phyloP scores from a whole-genome alignment of 2,113 vertebrate genomes.

The Okapia johnstoni region DNA sequence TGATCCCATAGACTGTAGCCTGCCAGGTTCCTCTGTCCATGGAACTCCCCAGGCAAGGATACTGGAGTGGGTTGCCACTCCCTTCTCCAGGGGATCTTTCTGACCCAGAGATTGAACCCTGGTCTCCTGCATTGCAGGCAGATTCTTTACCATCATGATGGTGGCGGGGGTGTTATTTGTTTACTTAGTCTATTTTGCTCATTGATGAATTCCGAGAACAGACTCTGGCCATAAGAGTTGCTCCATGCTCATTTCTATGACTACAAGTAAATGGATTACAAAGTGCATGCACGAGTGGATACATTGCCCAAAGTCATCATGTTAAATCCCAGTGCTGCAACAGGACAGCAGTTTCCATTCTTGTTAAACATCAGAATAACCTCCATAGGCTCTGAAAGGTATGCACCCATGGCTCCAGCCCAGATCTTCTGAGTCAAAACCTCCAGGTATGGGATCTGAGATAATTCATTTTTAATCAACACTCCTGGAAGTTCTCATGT shows the following conservation, averaged over 20 bases:
- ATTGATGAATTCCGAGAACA: not conserved
- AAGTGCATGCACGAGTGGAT: not conserved
- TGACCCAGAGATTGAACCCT: not conserved
- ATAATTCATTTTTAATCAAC: not conserved
- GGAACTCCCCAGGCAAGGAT: not conserved
- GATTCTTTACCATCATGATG: not conserved
- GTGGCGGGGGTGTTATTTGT: not conserved
- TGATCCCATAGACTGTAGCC: not conserved
- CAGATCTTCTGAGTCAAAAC: not conserved
- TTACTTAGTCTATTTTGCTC: not conserved
- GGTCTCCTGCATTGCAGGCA: not conserved
- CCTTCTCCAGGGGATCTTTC: not conserved
- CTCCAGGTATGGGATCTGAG: not conserved
- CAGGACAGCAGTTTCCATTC: not conserved
- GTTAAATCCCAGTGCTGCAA: not conserved
- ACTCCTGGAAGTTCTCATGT: not conserved
- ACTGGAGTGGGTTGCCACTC: not conserved
- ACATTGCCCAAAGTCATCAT: not conserved
- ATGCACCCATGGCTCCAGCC: not conserved
- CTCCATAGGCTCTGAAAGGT: not conserved
- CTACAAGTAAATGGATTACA: not conserved
- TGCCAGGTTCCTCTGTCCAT: not conserved
- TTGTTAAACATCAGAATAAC: not conserved
- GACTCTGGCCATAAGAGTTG: not conserved
- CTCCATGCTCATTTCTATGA: not conserved